Evolutionary conservation across 1,140 invertebrate species (phyloP), one percentile per base, ranked within the genome.

Genomic region (Neodiprion lecontei): DNA sequence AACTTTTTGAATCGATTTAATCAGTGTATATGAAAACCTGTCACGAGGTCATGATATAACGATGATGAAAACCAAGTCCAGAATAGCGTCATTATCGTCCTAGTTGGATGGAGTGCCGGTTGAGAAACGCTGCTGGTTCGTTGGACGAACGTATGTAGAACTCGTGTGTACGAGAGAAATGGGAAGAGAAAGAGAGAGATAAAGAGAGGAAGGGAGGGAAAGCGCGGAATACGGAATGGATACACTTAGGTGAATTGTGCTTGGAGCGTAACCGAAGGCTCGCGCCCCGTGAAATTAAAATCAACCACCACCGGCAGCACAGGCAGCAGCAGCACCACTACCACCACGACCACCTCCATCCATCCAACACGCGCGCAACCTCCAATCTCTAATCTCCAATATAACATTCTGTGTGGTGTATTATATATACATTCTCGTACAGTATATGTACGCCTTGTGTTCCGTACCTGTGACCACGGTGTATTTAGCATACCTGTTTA

Each of bases 211-310:
- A 40, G 28, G 28, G 28, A 40, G 11, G 53, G 53, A 17, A 17
- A 61, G n/a, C 53, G 53, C 53, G 53, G 53, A 61, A 61, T 61
- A 61, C 53, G 53, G 53, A 61, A 61, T 61, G 53, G 53, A 61
- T 61, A 61, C 53, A 61, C 53, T 61, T 61, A 61, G 50, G 7
- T 81, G 79, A 81, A 82, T 82, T 82, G 85, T 86, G 83, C 83
- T 83, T 81, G 79, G 78, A 84, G 79, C 86, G 86, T 87, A 86
- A 86, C 87, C 80, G 81, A 87, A 86, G 86, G 80, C 82, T 87
- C 86, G 86, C 81, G 84, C 83, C 83, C 86, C 87, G 86, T 87
- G 86, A 87, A 88, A 88, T 88, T 87, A 87, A 88, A 87, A 86
- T 87, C 84, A 85, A 87, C 84, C 87, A 86, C 82, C 84, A 85